These are phyloP conservation scores for Aldrovandia affinis DNA, from an alignment of 2,797 vertebrate genomes.

Conservation along the genomic window DNA sequence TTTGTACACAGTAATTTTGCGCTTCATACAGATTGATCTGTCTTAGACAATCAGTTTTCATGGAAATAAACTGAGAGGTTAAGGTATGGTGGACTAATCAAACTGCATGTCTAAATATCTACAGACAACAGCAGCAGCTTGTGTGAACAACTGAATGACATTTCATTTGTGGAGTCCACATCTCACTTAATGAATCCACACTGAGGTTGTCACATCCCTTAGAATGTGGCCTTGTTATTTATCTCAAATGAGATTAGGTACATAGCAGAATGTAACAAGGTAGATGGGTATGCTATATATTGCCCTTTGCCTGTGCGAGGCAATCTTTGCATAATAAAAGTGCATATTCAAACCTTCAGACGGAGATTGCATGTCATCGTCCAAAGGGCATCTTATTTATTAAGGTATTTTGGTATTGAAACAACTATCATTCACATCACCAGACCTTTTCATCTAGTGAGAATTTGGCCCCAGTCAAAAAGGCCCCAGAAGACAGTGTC, in stretches of 20 bases:
- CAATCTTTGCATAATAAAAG: conserved; percentile 43
- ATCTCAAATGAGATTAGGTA: conserved; percentile 17
- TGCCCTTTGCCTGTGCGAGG: conserved; percentile 32
- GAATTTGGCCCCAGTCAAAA: conserved; percentile 4
- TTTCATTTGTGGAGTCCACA: conserved; percentile 13
- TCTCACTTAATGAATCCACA: background rate
- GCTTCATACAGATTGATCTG: background rate
- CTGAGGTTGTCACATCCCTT: conserved; percentile 23
- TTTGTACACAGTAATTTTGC: background rate
- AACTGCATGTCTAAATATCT: conserved; percentile 6
- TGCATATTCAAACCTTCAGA: conserved; percentile 42
- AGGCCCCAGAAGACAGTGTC: background rate
- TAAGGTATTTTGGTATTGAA: conserved; percentile 24
- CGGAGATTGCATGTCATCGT: conserved; percentile 42
- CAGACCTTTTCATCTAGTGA: conserved; percentile 32
- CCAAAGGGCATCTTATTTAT: conserved; percentile 42
- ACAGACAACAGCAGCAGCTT: conserved; percentile 7
- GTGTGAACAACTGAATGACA: conserved; percentile 2
- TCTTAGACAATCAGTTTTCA: background rate
- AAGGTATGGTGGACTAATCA: conserved; percentile 23
- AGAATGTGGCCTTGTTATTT: conserved; percentile 26
- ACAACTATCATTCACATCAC: conserved; percentile 6
- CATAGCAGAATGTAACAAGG: conserved; percentile 11
- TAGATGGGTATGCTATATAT: conserved; percentile 28
- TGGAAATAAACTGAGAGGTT: background rate